Evolutionary conservation across 2,888 invertebrate species (phyloP).

Genomic region (Volucella inflata): DNA sequence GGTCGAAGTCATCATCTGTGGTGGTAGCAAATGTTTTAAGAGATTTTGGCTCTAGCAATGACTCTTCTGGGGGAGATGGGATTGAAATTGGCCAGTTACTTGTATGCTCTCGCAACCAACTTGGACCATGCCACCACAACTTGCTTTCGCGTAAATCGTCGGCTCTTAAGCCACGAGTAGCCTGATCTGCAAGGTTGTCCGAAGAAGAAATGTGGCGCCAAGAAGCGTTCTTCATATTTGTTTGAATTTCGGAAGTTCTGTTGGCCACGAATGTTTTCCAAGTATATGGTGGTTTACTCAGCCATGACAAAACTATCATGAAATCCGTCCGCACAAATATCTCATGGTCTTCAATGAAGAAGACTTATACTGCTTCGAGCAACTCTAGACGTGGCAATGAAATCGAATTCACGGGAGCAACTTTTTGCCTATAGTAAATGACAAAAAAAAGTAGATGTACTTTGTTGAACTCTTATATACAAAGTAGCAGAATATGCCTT

Average conservation of each 20-base stretch:
- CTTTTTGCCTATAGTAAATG: constrained; percentile 35
- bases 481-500: too few species aligned
- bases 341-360: background rate
- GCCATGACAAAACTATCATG: constrained; percentile 30
- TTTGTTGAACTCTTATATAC: constrained; percentile 19
- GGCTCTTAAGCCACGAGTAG: background rate
- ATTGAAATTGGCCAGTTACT: too few species aligned
- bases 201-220: constrained; percentile 9
- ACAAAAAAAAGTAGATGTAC: background rate
- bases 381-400: constrained; percentile 42
- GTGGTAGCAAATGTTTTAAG: background rate
- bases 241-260: constrained; percentile 32
- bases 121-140: too few species aligned
- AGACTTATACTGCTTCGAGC: constrained; percentile 23
- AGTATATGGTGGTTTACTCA: constrained; percentile 16
- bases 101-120: too few species aligned
- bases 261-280: constrained; percentile 64
- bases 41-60: background rate
- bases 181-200: constrained; percentile 15
- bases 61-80: background rate
- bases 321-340: constrained; percentile 32
- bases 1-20: background rate
- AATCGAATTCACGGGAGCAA: constrained; percentile 45
- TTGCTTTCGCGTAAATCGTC: background rate
- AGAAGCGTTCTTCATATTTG: background rate